phyloP scores from a whole-genome alignment of 2,888 invertebrate genomes.

The Pimpla rufipes region DNA sequence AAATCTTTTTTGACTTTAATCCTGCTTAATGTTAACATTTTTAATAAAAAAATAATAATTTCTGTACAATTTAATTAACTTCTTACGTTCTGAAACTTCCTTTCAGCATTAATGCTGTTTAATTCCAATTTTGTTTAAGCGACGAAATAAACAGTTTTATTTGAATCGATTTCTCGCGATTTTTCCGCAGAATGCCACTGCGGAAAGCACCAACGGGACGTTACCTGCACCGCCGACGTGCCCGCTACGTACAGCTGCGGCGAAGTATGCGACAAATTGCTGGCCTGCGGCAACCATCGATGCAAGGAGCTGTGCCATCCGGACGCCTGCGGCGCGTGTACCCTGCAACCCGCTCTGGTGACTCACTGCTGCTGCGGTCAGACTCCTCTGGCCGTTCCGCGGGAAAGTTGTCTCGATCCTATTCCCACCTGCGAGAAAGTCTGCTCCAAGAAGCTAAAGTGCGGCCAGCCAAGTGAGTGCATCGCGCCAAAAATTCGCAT shows the following conservation, averaged over 20 bases:
- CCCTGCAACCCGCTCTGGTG: constrained; percentile 87
- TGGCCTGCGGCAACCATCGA: constrained; percentile 90
- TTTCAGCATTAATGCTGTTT: too few relatives aligned
- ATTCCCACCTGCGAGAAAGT: constrained; percentile 92
- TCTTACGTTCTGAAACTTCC: too few relatives aligned
- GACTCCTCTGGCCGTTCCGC: constrained; percentile 86
- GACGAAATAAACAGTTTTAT: constrained; percentile 9
- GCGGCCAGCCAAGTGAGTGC: constrained; percentile 84
- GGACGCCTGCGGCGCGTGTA: constrained; percentile 89
- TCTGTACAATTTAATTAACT: too few relatives aligned
- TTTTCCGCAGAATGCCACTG: constrained; percentile 89
- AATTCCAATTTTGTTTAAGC: too few relatives aligned
- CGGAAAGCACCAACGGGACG: constrained; percentile 88
- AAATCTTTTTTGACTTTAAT: too few relatives aligned
- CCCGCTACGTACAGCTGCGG: constrained; percentile 88
- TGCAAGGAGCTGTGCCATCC: constrained; percentile 90
- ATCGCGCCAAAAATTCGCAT: background rate
- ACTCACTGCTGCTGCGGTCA: constrained; percentile 93
- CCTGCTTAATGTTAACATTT: background rate
- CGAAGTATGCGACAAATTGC: constrained; percentile 87
- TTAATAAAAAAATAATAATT: too few relatives aligned
- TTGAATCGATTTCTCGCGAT: constrained; percentile 30
- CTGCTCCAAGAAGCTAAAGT: constrained; percentile 85
- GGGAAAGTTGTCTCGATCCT: constrained; percentile 92
- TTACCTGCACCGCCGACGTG: constrained; percentile 88